Percentiles rank a stretch among this genome's conserved stretches.
phyloP scores from a whole-genome alignment of 53 echinoderm and acorn worm genomes.

The Temnopleurus reevesii region DNA sequence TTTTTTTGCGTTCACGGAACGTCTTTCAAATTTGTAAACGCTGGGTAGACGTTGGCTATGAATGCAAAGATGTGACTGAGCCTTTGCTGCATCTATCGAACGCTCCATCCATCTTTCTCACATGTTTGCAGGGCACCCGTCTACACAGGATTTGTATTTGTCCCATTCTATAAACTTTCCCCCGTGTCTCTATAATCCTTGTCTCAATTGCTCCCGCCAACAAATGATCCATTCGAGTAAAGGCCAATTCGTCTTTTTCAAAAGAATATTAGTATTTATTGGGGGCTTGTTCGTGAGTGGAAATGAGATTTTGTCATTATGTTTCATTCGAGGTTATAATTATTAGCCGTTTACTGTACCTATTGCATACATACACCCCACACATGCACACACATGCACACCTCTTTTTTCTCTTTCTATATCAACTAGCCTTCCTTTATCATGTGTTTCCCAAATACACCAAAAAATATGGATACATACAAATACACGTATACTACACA shows the following conservation, averaged over 20 bases:
- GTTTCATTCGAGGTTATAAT: not conserved
- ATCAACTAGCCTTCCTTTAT: no score
- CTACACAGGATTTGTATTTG: not conserved
- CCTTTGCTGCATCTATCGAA: conserved; percentile 7
- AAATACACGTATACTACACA: no score
- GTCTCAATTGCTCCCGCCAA: not conserved
- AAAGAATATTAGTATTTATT: no score
- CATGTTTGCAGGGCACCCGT: not conserved
- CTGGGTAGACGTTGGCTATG: no score
- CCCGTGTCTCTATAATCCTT: conserved; percentile 3
- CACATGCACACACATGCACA: not conserved
- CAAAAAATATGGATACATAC: no score
- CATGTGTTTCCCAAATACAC: no score
- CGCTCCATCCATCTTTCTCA: not conserved
- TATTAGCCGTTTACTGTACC: not conserved
- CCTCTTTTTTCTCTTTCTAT: no score
- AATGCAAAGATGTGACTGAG: no score
- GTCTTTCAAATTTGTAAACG: no score
- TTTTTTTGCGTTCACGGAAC: no score
- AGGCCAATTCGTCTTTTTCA: not conserved
- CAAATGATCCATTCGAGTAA: not conserved
- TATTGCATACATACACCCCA: not conserved
- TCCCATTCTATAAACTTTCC: conserved; percentile 9
- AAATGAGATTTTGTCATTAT: not conserved
- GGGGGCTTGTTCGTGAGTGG: not conserved